Conservation (phyloP, 2,888 invertebrate species). For the Encarsia formosa region DNA sequence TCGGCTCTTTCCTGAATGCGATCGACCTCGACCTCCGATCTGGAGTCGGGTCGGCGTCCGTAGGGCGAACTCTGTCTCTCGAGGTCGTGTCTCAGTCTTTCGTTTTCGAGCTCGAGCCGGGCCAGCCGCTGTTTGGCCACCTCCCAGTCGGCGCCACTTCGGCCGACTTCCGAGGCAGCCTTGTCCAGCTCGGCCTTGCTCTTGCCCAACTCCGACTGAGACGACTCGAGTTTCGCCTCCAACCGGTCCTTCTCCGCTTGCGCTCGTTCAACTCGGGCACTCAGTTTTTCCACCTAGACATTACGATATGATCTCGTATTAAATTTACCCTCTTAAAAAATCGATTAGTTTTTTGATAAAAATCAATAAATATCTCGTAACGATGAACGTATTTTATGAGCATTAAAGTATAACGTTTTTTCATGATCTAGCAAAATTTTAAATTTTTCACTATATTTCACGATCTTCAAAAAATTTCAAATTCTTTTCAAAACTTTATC, state of each 20-base stretch:
- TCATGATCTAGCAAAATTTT: too few species aligned
- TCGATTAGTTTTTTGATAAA: too few species aligned
- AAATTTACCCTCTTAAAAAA: too few species aligned
- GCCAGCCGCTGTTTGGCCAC: constrained; percentile 78
- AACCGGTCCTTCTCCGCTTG: constrained; percentile 87
- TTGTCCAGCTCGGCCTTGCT: constrained; percentile 92
- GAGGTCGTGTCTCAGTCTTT: constrained; percentile 78
- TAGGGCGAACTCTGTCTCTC: constrained; percentile 74
- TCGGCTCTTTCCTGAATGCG: constrained; percentile 75
- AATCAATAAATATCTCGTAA: too few species aligned
- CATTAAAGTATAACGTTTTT: too few species aligned
- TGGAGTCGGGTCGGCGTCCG: constrained; percentile 55
- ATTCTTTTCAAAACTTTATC: too few species aligned
- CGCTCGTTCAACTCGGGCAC: constrained; percentile 81
- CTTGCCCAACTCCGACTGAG: constrained; percentile 89
- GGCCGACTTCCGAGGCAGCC: constrained; percentile 82
- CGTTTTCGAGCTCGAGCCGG: constrained; percentile 84
- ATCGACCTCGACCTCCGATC: constrained; percentile 60
- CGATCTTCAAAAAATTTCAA: too few species aligned
- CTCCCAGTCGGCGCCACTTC: constrained; percentile 87
- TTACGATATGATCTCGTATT: too few species aligned
- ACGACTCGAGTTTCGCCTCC: constrained; percentile 86
- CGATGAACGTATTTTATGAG: too few species aligned
- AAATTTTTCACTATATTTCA: too few species aligned
- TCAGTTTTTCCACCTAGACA: constrained; percentile 71